Evolutionary conservation across 2,113 vertebrate species (phyloP), one percentile per base, ranked within the genome.

Genomic region (Chlamydotis undulata): DNA sequence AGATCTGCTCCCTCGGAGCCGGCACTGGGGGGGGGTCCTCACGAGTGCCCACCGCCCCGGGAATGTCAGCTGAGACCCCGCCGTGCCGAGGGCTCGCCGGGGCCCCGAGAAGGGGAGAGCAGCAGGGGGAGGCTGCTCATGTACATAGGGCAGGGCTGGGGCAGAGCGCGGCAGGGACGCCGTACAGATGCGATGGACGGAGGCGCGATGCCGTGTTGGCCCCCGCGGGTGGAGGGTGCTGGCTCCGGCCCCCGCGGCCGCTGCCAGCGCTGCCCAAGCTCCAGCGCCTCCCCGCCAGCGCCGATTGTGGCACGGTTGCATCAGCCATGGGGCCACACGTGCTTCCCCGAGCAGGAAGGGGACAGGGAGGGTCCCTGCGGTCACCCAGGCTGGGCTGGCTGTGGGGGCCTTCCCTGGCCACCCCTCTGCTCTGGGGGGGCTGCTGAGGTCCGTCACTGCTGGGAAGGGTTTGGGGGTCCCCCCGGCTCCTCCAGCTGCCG

Each of bases 231-330:
- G 22, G 79, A 85, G 65, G 74, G 39, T 21, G 78, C 57, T n/a
- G 89, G 77, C 68, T 73, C 10, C 0, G 3, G 57, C 53, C 45
- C 71, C n/a, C 0, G 3, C 1, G 0, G 71, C 35, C 3, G 3
- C 63, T 24, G 85, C 71, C 92, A 17, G 37, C 2, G 18, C 83
- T 43, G 75, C 82, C 50, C 3, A 14, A 35, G 57, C 76, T 53
- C 57, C 31, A 4, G 55, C 4, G 1, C 63, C 5, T 83, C 79
- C 64, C 75, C 53, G 85, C 86, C 63, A 49, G 87, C 43, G 18
- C 43, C 17, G 1, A 10, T 90, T 94, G 87, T 83, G 0, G n/a
- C 0, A 13, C 2, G 55, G 84, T 97, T 96, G 84, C 94, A 94
- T 97, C 94, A 94, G 92, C 94, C 78, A 0, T 10, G 5, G 56